Evolutionary conservation across 2,888 invertebrate species (phyloP).

Genomic region (Volucella inflata): DNA sequence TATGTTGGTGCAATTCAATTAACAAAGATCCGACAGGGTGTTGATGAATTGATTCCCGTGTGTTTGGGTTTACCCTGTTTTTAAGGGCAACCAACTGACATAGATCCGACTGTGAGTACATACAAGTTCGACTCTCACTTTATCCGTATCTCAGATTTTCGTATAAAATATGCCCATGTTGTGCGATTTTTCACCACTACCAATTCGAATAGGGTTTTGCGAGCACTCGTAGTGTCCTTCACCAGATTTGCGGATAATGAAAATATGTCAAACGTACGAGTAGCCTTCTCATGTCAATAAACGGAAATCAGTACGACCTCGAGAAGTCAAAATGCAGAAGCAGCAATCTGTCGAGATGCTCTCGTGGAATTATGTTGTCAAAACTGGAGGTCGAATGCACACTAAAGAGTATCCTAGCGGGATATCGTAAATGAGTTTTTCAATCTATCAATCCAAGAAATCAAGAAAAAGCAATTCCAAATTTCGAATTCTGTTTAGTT

Average conservation of each 20-base stretch:
- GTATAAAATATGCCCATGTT: conserved; percentile 43
- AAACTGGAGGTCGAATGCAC: conserved; percentile 60
- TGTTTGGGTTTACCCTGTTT: conserved; percentile 32
- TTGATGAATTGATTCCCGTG: conserved; percentile 72
- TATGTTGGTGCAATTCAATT: conserved; percentile 61
- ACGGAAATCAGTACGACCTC: conserved; percentile 13
- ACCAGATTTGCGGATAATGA: conserved; percentile 40
- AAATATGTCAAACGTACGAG: conserved; percentile 64
- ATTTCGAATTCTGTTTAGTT: too few relatives aligned
- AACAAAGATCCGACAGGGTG: conserved; percentile 69
- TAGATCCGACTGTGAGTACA: conserved; percentile 14
- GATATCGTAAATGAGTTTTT: conserved; percentile 35
- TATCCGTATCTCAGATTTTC: conserved; percentile 12
- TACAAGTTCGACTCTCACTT: too few relatives aligned
- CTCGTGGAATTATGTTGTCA: conserved; percentile 72
- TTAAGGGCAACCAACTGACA: conserved; percentile 56
- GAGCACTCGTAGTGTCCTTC: conserved; percentile 60
- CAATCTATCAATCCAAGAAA: conserved; percentile 30
- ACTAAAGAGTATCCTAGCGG: conserved; percentile 40
- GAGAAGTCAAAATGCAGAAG: conserved; percentile 57
- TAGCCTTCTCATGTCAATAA: conserved; percentile 31
- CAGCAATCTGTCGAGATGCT: conserved; percentile 72
- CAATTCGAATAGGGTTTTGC: conserved; percentile 18
- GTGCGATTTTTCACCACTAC: conserved; percentile 23
- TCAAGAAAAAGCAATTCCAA: conserved; percentile 9